Base-by-base conservation (phyloP, 2,888 invertebrate species). In the Cinara cedri region DNA sequence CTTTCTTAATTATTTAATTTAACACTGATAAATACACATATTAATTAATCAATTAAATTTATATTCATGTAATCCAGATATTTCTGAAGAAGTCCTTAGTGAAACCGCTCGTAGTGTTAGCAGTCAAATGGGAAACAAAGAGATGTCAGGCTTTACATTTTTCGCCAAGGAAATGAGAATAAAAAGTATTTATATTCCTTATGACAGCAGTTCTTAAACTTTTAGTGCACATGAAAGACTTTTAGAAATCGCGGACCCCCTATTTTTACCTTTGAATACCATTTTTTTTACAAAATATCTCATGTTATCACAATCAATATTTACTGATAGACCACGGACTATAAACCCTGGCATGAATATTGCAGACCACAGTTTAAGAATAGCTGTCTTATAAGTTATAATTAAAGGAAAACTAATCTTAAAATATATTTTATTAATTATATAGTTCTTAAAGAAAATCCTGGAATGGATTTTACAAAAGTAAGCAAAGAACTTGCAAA, bases 401-500 rank as follows among this genome's bases (percentile, higher is more conserved):
- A 34, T 6, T 34, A 34, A 34, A 6, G 6, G 6, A 34, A 34
- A 34, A 34, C 3, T 4, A 34, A 34, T 34, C 6, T 4, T 34
- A 34, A 34, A 34, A 34, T 34, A 34, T 34, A 34, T 34, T 34
- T 34, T 34, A 34, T 34, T 66, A 57, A 72, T 80, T 54, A 26
- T 62, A 63, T 76, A 83, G 83, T 84, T 81, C 76, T 82, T 13
- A 72, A 82, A 82, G 80, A 82, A 66, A 76, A 82, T 24, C 83
- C 84, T n/a, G 82, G 82, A 3, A 80, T 84, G 44, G 85, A 85
- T 57, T 85, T 86, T 82, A 84, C 86, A 3, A 85, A 85, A 82
- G 84, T 86, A 10, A 87, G 87, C n/a, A 82, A 83, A 62, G 81
- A 83, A n/a, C 82, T 87, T 72, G 85, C 85, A 16, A 82, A 82